Conservation (phyloP, 2,888 invertebrate genomes). For the Metopia argyrocephala region DNA sequence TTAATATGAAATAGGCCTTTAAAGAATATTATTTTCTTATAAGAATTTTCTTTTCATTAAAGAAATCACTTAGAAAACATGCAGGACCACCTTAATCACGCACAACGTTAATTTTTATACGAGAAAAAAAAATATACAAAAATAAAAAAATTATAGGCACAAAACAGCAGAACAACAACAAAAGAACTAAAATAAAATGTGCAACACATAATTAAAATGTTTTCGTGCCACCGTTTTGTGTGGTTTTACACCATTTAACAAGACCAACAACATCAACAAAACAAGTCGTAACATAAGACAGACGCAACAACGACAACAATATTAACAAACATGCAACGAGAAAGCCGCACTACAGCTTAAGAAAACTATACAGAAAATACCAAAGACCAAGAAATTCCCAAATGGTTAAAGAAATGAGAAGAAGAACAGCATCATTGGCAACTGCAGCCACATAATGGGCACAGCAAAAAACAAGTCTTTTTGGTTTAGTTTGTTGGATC, state of each 20-base stretch:
- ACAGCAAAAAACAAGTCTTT: slow-evolving; percentile 47
- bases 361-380: slow-evolving; percentile 3
- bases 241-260: slow-evolving; percentile 39
- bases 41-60: too few species aligned
- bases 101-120: too few species aligned
- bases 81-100: too few species aligned
- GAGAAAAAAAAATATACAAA: too few species aligned
- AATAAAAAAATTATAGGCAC: too few species aligned
- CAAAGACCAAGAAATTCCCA: slow-evolving; percentile 28
- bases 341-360: slow-evolving; percentile 2
- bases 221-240: slow-evolving; percentile 69
- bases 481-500: slow-evolving; percentile 40
- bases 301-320: slow-evolving; percentile 6
- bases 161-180: too few species aligned
- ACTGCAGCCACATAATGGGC: not conserved
- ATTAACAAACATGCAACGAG: slow-evolving; percentile 37
- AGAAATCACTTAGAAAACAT: too few species aligned
- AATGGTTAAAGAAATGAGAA: slow-evolving; percentile 27
- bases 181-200: not conserved
- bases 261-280: slow-evolving; percentile 17
- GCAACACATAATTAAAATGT: slow-evolving; percentile 75
- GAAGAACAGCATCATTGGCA: not conserved
- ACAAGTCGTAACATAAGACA: not conserved
- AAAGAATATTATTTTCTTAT: too few species aligned
- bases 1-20: too few species aligned